Conservation (phyloP, 2,797 vertebrate species). For the Dicrostonyx torquatus region DNA sequence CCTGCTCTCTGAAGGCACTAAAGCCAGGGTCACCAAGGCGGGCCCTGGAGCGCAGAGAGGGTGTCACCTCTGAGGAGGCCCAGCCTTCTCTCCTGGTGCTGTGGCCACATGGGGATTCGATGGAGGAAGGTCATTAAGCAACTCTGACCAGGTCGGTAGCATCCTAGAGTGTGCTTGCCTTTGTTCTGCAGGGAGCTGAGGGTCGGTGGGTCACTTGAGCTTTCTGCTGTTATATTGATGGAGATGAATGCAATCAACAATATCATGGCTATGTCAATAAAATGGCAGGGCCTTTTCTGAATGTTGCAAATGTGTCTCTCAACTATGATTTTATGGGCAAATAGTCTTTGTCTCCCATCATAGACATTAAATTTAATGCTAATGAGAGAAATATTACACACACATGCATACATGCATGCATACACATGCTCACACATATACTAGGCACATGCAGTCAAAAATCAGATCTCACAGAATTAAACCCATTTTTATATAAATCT, state of each 20-base stretch:
- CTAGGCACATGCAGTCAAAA: background rate
- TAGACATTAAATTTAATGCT: background rate
- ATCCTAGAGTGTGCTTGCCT: background rate
- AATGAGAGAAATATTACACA: background rate
- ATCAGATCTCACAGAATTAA: background rate
- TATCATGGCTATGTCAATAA: background rate
- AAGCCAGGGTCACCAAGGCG: background rate
- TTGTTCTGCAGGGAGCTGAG: conserved; percentile 1
- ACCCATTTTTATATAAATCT: background rate
- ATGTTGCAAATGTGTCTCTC: background rate
- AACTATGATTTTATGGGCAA: background rate
- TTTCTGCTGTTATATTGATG: background rate
- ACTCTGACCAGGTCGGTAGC: conserved; percentile 85
- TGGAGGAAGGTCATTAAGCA: conserved; percentile 67
- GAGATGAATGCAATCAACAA: background rate
- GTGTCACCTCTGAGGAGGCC: background rate
- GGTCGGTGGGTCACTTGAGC: background rate
- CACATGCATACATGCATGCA: background rate
- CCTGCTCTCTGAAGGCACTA: background rate
- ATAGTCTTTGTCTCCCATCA: background rate
- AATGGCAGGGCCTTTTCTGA: background rate
- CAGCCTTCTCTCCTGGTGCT: background rate
- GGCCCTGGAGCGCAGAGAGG: background rate
- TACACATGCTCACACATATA: background rate
- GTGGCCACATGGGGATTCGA: background rate